Evolutionary conservation across 2,113 vertebrate genomes (phyloP).

Genomic region (Aix galericulata): DNA sequence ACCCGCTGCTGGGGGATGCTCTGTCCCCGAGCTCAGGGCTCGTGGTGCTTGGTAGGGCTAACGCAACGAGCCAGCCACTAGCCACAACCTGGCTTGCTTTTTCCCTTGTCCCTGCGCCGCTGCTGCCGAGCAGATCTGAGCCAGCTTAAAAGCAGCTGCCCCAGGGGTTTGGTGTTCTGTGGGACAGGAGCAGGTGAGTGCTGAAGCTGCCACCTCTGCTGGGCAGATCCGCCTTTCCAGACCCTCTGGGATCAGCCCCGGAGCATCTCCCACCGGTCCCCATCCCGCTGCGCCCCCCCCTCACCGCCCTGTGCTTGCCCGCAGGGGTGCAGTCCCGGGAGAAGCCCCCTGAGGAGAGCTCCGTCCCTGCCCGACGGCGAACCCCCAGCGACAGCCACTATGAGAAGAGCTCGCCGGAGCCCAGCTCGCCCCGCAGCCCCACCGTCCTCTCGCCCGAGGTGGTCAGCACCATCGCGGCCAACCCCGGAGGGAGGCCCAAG

Average conservation of each 20-base stretch:
- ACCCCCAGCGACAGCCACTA: conserved; percentile 86
- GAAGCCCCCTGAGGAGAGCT: conserved; percentile 76
- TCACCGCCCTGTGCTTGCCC: conserved; percentile 21
- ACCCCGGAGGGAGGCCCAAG: conserved; percentile 96
- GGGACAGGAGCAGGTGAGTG: not conserved
- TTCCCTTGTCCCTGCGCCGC: not conserved
- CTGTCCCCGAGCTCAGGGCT: not conserved
- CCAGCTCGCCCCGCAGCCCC: conserved; percentile 78
- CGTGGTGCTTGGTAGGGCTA: not conserved
- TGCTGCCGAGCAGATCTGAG: not conserved
- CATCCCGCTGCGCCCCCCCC: not conserved
- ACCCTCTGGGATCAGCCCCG: not conserved
- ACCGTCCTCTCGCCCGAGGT: conserved; percentile 92
- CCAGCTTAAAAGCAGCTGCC: not conserved
- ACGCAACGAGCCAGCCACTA: not conserved
- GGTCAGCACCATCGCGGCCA: conserved; percentile 91
- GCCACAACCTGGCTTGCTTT: not conserved
- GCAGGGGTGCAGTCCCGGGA: conserved; percentile 85
- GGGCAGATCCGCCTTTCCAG: not conserved
- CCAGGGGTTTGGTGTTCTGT: not conserved
- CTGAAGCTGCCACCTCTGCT: not conserved
- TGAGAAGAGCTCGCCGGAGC: conserved; percentile 77
- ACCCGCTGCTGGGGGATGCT: not conserved
- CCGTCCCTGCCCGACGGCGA: conserved; percentile 72
- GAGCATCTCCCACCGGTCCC: not conserved